Conservation (phyloP, 2,888 invertebrate species). For the Lydus trimaculatus region DNA sequence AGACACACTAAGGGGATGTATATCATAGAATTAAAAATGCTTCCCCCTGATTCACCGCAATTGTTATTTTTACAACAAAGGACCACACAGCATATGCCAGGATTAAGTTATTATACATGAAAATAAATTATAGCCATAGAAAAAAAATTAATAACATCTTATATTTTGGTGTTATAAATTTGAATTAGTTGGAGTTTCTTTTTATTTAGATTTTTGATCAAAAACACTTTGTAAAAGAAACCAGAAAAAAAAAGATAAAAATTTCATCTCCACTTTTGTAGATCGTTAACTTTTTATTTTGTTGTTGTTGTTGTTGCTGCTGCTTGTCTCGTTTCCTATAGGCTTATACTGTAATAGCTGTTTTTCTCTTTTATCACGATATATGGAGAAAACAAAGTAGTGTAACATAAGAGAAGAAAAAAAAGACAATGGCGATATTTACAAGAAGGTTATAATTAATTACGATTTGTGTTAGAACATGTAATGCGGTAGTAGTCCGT, state of each 20-base stretch:
- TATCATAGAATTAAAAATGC: conserved; percentile 45
- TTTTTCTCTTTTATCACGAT: not conserved
- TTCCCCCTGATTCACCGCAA: conserved; percentile 47
- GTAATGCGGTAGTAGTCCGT: conserved; percentile 26
- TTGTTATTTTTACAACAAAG: conserved; percentile 47
- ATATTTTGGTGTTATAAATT: not conserved
- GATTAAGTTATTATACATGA: conserved; percentile 49
- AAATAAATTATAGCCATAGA: conserved; percentile 42
- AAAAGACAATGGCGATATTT: not conserved
- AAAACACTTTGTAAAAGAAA: not conserved
- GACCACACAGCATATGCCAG: conserved; percentile 45
- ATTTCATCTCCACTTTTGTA: not conserved
- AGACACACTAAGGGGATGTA: conserved; percentile 40
- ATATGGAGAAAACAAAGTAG: not conserved
- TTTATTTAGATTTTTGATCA: not conserved
- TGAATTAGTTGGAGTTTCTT: not conserved
- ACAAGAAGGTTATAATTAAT: conserved; percentile 30
- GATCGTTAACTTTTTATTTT: not conserved
- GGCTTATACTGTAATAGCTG: not conserved
- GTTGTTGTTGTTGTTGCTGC: not conserved
- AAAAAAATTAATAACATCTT: conserved; percentile 36
- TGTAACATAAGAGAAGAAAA: not conserved
- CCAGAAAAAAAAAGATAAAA: not conserved
- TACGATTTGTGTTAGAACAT: conserved; percentile 30
- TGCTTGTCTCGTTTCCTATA: not conserved